Evolutionary conservation across 2,888 invertebrate genomes (phyloP).

Genomic region (Eugnorisma glareosa): DNA sequence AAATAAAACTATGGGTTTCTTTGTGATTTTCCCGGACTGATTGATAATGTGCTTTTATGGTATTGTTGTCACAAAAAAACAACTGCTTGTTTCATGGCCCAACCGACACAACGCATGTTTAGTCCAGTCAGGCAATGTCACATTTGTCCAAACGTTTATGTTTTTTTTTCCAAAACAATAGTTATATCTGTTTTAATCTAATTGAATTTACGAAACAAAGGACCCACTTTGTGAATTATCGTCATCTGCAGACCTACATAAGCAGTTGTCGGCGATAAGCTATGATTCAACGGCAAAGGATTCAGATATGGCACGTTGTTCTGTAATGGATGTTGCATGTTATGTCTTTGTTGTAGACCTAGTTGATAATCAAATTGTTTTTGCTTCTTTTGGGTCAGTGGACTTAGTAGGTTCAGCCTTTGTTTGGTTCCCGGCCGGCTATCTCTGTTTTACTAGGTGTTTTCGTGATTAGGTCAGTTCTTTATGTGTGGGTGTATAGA

Average conservation of each 20-base stretch:
- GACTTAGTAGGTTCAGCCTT: not conserved
- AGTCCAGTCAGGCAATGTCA: constrained; percentile 23
- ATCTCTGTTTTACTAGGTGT: not conserved
- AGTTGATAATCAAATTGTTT: constrained; percentile 31
- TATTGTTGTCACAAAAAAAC: not conserved
- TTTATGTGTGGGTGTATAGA: not conserved
- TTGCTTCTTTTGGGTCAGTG: constrained; percentile 21
- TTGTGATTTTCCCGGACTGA: not conserved
- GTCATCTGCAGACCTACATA: constrained; percentile 68
- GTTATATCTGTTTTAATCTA: constrained; percentile 59
- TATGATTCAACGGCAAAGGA: constrained; percentile 60
- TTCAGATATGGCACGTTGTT: constrained; percentile 54
- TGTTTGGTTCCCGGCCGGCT: not conserved
- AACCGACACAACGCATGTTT: constrained; percentile 23
- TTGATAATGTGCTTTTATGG: not conserved
- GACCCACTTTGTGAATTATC: constrained; percentile 43
- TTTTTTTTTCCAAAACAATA: constrained; percentile 57
- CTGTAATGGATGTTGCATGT: constrained; percentile 37
- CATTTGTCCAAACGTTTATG: constrained; percentile 51
- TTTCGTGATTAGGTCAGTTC: not conserved
- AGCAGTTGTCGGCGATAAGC: constrained; percentile 63
- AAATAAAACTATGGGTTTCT: not conserved
- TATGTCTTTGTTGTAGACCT: constrained; percentile 53
- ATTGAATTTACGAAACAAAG: constrained; percentile 63
- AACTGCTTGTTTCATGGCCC: constrained; percentile 39